Evolutionary conservation across 2,888 invertebrate genomes (phyloP).

Genomic region (Microctonus aethiopoides): DNA sequence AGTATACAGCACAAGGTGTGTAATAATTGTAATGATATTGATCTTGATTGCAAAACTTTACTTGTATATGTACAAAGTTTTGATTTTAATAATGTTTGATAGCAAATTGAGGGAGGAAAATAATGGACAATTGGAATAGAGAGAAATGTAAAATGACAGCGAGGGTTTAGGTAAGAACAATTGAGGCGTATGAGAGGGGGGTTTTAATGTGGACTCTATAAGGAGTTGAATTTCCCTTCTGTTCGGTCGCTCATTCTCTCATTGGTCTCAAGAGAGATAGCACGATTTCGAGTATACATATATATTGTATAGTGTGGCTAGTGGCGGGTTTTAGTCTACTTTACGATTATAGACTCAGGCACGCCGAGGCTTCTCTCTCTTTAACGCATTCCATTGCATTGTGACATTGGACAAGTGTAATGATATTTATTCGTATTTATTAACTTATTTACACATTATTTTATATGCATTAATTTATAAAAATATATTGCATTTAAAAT

Average conservation of each 20-base stretch:
- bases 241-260: slow-evolving; percentile 2
- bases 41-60: not conserved
- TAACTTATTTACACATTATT: not conserved
- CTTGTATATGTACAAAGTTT: not conserved
- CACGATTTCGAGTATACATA: not conserved
- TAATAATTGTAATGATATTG: not conserved
- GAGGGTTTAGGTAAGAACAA: not conserved
- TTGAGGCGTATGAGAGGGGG: not conserved
- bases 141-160: slow-evolving; percentile 3
- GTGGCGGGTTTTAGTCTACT: slow-evolving; percentile 17
- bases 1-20: not conserved
- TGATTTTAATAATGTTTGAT: not conserved
- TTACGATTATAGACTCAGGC: slow-evolving; percentile 23
- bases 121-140: not conserved
- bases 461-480: not conserved
- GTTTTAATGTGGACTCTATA: slow-evolving; percentile 8
- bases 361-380: slow-evolving; percentile 2
- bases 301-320: not conserved
- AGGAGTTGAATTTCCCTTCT: not conserved
- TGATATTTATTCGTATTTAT: slow-evolving; percentile 5
- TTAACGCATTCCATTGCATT: not conserved
- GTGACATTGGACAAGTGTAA: not conserved
- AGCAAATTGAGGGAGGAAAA: not conserved
- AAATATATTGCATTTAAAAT: too few species aligned
- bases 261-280: not conserved